Conservation (phyloP, 2,888 invertebrate genomes). For the Zootermopsis nevadensis region DNA sequence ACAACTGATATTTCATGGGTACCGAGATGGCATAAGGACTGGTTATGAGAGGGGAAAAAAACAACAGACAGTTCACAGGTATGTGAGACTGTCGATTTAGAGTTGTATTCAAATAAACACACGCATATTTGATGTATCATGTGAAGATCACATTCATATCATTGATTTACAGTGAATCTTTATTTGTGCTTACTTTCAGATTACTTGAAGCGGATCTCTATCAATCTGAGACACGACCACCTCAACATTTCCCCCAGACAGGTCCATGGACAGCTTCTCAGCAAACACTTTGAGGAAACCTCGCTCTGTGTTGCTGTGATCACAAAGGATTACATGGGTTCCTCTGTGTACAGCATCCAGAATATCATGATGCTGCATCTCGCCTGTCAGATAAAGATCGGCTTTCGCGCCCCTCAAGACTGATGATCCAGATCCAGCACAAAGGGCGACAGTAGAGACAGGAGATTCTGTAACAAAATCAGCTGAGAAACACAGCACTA, state of each 20-base stretch:
- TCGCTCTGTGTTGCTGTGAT: conserved; percentile 94
- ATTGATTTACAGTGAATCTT: too few species aligned
- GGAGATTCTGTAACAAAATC: conserved; percentile 64
- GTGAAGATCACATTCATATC: too few species aligned
- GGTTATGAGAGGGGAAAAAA: too few species aligned
- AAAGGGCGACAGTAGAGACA: conserved; percentile 79
- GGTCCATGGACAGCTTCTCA: conserved; percentile 57
- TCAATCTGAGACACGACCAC: conserved; percentile 79
- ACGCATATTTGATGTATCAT: too few species aligned
- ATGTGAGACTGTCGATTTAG: too few species aligned
- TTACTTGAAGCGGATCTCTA: conserved; percentile 80
- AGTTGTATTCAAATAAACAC: too few species aligned
- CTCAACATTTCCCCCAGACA: conserved; percentile 66
- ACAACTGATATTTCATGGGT: too few species aligned
- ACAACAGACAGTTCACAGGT: too few species aligned
- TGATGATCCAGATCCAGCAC: conserved; percentile 90
- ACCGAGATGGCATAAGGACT: too few species aligned
- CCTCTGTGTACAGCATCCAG: conserved; percentile 86
- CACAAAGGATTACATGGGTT: conserved; percentile 85
- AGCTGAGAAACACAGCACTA: conserved; percentile 36
- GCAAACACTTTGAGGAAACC: conserved; percentile 80
- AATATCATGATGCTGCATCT: conserved; percentile 96
- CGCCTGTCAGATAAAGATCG: conserved; percentile 87
- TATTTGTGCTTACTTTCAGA: conserved; percentile 62
- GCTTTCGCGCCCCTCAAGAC: conserved; percentile 77